These are phyloP conservation scores for Agapostemon virescens DNA, from an alignment of 2,888 invertebrate genomes.

Conservation along the genomic window DNA sequence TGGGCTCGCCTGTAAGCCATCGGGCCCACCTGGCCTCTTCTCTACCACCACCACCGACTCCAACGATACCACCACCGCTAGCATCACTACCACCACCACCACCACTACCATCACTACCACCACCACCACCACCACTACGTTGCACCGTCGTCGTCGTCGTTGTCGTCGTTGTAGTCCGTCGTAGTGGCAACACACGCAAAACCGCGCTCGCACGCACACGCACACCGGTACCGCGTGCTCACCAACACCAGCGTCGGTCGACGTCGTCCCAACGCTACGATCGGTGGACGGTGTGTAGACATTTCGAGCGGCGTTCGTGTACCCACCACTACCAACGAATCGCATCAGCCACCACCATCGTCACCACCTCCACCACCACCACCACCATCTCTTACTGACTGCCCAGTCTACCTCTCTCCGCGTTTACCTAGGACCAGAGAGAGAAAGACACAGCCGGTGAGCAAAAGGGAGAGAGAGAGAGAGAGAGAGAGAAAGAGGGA, in stretches of 20 bases:
- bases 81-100: slow-evolving; percentile 18
- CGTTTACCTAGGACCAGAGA: slow-evolving; percentile 69
- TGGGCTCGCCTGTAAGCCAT: slow-evolving; percentile 54
- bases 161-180: slow-evolving; percentile 43
- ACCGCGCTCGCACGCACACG: slow-evolving; percentile 1
- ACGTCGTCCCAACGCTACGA: slow-evolving; percentile 40
- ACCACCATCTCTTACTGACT: slow-evolving; percentile 61
- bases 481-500: slow-evolving; percentile 57
- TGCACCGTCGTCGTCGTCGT: slow-evolving; percentile 31
- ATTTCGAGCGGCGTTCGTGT: slow-evolving; percentile 39
- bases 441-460: slow-evolving; percentile 56
- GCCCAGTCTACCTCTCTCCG: slow-evolving; percentile 66
- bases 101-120: slow-evolving; percentile 33
- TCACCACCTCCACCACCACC: slow-evolving; percentile 56
- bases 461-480: slow-evolving; percentile 43
- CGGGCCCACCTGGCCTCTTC: slow-evolving; percentile 66
- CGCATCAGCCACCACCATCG: slow-evolving; percentile 54
- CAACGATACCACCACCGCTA: slow-evolving; percentile 40
- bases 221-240: slow-evolving; percentile 27
- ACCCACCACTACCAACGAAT: slow-evolving; percentile 53
- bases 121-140: slow-evolving; percentile 42
- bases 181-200: neutral
- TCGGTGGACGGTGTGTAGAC: slow-evolving; percentile 46
- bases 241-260: slow-evolving; percentile 38
- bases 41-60: slow-evolving; percentile 48